Conservation (phyloP, 2,113 vertebrate species). For the Delphinus delphis region DNA sequence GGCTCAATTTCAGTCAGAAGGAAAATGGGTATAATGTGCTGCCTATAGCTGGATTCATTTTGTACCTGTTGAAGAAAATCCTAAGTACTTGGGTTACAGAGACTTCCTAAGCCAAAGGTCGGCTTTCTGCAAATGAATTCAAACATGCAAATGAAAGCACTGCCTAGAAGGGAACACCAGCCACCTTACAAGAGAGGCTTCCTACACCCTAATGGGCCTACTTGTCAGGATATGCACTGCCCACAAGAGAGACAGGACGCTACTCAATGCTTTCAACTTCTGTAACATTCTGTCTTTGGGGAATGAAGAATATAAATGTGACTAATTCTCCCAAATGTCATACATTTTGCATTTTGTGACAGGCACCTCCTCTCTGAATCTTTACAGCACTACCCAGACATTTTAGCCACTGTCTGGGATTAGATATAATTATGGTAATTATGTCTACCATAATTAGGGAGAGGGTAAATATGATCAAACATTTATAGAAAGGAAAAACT, state of each 20-base stretch:
- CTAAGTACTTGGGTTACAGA: background rate
- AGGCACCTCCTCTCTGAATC: constrained; percentile 46
- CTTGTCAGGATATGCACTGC: background rate
- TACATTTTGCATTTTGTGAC: constrained; percentile 45
- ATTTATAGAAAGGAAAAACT: constrained; percentile 52
- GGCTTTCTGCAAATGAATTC: background rate
- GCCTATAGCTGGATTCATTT: background rate
- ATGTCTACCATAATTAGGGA: constrained; percentile 65
- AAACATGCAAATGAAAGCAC: background rate
- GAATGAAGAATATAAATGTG: constrained; percentile 31
- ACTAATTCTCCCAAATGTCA: constrained; percentile 58
- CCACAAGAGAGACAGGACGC: background rate
- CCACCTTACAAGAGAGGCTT: background rate
- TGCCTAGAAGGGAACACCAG: background rate
- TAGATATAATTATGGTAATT: constrained; percentile 67
- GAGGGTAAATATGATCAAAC: constrained; percentile 62
- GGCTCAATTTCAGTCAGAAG: background rate
- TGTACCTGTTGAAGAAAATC: constrained; percentile 9
- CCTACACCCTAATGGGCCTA: background rate
- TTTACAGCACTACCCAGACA: constrained; percentile 45
- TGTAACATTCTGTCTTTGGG: background rate
- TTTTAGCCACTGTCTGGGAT: constrained; percentile 54
- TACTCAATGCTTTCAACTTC: background rate
- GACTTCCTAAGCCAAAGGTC: background rate
- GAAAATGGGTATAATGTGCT: background rate